Evolutionary conservation across 2,888 invertebrate genomes (phyloP).

Genomic region (Eutolmus rufibarbis): DNA sequence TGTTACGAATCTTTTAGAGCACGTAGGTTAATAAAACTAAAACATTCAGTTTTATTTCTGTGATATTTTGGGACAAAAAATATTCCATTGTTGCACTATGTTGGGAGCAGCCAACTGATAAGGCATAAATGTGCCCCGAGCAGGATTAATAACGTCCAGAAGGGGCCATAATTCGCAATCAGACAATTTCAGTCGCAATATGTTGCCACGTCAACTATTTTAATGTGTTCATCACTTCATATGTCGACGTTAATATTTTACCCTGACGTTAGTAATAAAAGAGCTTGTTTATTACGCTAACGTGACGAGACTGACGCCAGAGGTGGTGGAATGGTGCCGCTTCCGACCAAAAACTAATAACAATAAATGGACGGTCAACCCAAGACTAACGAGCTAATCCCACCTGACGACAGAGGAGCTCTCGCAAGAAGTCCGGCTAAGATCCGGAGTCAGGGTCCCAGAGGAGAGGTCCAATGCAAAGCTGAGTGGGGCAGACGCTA

Average conservation of each 20-base stretch:
- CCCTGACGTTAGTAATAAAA: constrained; percentile 1
- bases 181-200: background rate
- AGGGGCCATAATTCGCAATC: background rate
- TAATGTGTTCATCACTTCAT: constrained; percentile 32
- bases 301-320: constrained; percentile 33
- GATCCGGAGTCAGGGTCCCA: background rate
- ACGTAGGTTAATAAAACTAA: background rate
- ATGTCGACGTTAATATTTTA: constrained; percentile 22
- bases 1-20: background rate
- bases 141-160: background rate
- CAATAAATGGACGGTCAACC: constrained; percentile 41
- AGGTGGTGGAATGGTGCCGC: background rate
- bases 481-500: background rate
- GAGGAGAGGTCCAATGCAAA: background rate
- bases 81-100: background rate
- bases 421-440: background rate
- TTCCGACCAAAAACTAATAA: constrained; percentile 35
- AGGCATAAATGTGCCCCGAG: background rate
- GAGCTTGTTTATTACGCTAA: constrained; percentile 27
- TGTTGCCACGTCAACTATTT: constrained; percentile 26
- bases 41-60: background rate
- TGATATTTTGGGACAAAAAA: background rate
- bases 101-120: background rate
- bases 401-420: constrained; percentile 26
- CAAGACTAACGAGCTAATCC: constrained; percentile 31